Evolutionary conservation across 1,140 invertebrate species (phyloP).

Genomic region (Drosophila trapezifrons): DNA sequence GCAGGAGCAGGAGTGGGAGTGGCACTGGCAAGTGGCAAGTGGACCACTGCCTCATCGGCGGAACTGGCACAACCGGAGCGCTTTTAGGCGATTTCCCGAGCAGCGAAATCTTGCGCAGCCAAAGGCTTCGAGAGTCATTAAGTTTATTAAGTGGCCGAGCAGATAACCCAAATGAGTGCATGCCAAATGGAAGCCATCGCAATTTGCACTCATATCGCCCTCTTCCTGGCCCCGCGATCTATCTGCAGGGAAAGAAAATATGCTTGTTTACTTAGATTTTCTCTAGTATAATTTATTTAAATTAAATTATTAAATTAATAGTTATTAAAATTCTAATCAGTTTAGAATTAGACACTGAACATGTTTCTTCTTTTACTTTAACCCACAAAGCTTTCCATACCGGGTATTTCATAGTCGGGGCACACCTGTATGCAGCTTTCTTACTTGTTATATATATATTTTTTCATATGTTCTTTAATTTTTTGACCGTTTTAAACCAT

Average conservation of each 20-base stretch:
- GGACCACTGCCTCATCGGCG: conserved; percentile 8
- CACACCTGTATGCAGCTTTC: too few relatives aligned
- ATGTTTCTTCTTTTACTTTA: background rate
- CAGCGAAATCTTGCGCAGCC: conserved; percentile 48
- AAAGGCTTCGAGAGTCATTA: conserved; percentile 73
- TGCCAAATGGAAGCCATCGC: conserved; percentile 70
- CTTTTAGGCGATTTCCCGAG: conserved; percentile 62
- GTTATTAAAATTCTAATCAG: too few relatives aligned
- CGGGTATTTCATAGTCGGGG: too few relatives aligned
- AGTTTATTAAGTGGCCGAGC: conserved; percentile 75
- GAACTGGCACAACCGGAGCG: conserved; percentile 15
- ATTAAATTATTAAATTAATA: background rate
- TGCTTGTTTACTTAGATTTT: too few relatives aligned
- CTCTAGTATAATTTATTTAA: too few relatives aligned
- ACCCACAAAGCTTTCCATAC: background rate
- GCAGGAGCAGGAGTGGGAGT: background rate
- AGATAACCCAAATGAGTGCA: conserved; percentile 78
- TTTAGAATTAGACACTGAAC: too few relatives aligned
- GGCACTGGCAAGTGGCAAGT: conserved; percentile 7
- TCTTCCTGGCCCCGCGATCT: conserved; percentile 4
- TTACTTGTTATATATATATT: too few relatives aligned
- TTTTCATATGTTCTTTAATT: too few relatives aligned
- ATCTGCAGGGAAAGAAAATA: conserved; percentile 6
- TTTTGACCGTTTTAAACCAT: too few relatives aligned
- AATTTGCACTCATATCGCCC: conserved; percentile 63